Evolutionary conservation across 2,888 invertebrate genomes (phyloP).

Genomic region (Villa cingulata): DNA sequence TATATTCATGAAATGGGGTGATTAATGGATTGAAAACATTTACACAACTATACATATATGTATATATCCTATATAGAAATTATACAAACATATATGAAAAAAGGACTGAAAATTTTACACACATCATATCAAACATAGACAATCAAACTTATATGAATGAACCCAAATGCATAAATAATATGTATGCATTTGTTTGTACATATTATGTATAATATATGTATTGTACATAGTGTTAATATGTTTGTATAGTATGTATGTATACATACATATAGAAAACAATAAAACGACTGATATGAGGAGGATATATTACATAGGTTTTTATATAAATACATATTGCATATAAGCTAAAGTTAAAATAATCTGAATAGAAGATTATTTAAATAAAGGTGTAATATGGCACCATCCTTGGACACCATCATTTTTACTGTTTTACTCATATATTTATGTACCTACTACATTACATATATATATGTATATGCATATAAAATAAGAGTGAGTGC

Average conservation of each 20-base stretch:
- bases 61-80: neutral
- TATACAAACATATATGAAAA: neutral
- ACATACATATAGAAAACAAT: too few relatives aligned
- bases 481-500: neutral
- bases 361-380: neutral
- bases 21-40: constrained; percentile 36
- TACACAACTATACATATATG: constrained; percentile 30
- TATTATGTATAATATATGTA: too few relatives aligned
- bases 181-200: too few relatives aligned
- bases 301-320: neutral
- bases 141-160: too few relatives aligned
- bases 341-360: neutral
- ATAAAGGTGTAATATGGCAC: neutral
- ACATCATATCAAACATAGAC: too few relatives aligned
- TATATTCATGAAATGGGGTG: constrained; percentile 35
- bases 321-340: too few relatives aligned
- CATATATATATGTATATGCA: neutral
- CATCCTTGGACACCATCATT: too few relatives aligned
- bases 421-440: too few relatives aligned
- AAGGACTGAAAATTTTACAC: neutral
- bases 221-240: too few relatives aligned
- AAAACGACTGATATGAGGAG: neutral
- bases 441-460: too few relatives aligned
- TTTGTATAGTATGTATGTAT: too few relatives aligned
- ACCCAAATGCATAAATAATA: too few relatives aligned